A percentile compares a stretch with the other conserved stretches of the same genome.
Conservation (phyloP, 1,140 invertebrate species). For the Rhopalosiphum maidis region DNA sequence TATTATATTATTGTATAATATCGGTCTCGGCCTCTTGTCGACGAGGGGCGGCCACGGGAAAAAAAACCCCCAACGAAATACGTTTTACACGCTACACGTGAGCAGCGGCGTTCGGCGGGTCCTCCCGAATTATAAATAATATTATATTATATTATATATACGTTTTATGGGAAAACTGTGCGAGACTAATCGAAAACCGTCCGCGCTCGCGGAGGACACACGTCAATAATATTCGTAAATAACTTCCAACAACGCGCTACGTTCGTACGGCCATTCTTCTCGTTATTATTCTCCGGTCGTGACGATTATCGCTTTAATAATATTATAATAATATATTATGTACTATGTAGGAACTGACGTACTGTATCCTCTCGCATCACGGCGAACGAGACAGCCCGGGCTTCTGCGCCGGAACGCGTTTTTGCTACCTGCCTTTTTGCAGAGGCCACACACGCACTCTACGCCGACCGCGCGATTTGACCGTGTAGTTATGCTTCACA, state of each 20-base stretch:
- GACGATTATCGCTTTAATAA: background rate
- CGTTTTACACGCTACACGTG: background rate
- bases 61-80: background rate
- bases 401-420: background rate
- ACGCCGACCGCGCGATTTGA: background rate
- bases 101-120: background rate
- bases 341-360: background rate
- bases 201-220: background rate
- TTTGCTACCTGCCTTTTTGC: background rate
- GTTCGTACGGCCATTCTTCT: background rate
- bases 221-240: background rate
- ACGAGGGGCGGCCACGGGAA: background rate
- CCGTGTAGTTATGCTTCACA: background rate
- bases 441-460: background rate
- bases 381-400: background rate
- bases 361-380: too few species aligned
- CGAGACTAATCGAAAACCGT: background rate
- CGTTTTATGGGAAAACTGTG: constrained; percentile 12
- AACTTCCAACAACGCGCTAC: background rate
- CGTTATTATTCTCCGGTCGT: background rate
- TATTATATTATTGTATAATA: constrained; percentile 12
- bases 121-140: background rate
- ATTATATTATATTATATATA: background rate
- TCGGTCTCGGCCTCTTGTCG: background rate
- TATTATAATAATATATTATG: background rate